Evolutionary conservation across 2,888 invertebrate species (phyloP).

Genomic region (Electrophaes corylata): DNA sequence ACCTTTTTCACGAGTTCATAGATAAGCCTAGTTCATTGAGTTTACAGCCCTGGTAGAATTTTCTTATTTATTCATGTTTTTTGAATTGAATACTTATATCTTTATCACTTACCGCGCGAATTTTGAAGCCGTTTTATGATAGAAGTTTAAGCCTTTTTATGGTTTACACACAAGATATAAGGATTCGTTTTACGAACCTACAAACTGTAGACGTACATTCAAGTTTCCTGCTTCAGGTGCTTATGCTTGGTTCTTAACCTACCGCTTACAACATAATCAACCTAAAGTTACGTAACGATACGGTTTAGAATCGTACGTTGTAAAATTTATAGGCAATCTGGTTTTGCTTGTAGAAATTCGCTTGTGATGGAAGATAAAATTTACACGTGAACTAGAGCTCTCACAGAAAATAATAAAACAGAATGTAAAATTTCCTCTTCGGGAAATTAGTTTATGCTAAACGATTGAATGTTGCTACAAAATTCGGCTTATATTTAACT

Average conservation of each 20-base stretch:
- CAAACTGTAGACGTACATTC: conserved; percentile 36
- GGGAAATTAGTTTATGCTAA: not conserved
- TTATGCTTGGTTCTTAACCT: conserved; percentile 33
- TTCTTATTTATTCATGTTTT: conserved; percentile 13
- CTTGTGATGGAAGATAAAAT: conserved; percentile 17
- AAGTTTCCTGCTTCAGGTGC: conserved; percentile 35
- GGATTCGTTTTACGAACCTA: conserved; percentile 40
- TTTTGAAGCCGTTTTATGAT: conserved; percentile 37
- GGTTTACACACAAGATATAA: conserved; percentile 39
- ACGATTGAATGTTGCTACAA: not conserved
- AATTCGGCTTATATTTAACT: not conserved
- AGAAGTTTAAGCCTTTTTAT: conserved; percentile 40
- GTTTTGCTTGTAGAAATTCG: conserved; percentile 23
- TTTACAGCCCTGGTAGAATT: conserved; percentile 8
- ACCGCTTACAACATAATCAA: conserved; percentile 36
- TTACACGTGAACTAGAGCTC: conserved; percentile 13
- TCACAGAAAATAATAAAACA: conserved; percentile 11
- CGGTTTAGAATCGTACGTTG: conserved; percentile 25
- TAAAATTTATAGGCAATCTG: conserved; percentile 33
- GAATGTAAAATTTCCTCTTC: conserved; percentile 6
- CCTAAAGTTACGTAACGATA: conserved; percentile 27
- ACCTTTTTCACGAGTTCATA: not conserved
- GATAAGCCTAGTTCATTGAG: conserved; percentile 5
- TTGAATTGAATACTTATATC: conserved; percentile 32
- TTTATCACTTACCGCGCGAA: conserved; percentile 25